These are phyloP conservation scores for Bellardia bayeri DNA, from an alignment of 2,888 invertebrate species.

Conservation along the genomic window DNA sequence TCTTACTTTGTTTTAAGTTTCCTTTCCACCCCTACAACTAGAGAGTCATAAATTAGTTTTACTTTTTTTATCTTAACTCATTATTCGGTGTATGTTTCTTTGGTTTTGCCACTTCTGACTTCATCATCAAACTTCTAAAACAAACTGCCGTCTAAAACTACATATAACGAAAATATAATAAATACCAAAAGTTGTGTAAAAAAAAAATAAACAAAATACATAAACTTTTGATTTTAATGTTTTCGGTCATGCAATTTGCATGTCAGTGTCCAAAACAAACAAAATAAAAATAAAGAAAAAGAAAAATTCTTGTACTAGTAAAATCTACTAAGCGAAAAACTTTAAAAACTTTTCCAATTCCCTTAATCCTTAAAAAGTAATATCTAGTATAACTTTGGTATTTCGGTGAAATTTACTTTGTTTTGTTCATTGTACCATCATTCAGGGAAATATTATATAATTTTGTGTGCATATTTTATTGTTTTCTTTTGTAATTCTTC, in stretches of 20 bases:
- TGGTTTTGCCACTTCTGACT: slow-evolving; percentile 6
- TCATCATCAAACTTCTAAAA: slow-evolving; percentile 31
- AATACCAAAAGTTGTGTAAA: not conserved
- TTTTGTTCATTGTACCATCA: not conserved
- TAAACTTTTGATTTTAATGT: slow-evolving; percentile 35
- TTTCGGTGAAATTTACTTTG: not conserved
- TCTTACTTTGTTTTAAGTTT: not conserved
- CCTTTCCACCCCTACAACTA: not conserved
- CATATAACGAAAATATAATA: not conserved
- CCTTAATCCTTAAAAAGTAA: not conserved
- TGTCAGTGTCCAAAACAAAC: slow-evolving; percentile 52
- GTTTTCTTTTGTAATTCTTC: not conserved
- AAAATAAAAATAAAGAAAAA: not conserved
- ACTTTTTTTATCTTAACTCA: slow-evolving; percentile 9
- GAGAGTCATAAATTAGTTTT: slow-evolving; percentile 43
- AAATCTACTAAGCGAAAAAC: slow-evolving; percentile 22
- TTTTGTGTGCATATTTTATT: slow-evolving; percentile 36
- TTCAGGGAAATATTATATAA: slow-evolving; percentile 21
- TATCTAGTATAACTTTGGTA: not conserved
- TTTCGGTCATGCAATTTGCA: slow-evolving; percentile 65
- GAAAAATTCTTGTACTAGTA: not conserved
- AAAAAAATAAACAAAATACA: not conserved
- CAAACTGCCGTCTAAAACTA: slow-evolving; percentile 42
- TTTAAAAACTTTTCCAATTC: slow-evolving; percentile 41
- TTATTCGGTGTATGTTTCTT: slow-evolving; percentile 46